A percentile compares a stretch with the other conserved stretches of the same genome.
These are phyloP conservation scores for Gopherus evgoodei DNA, from an alignment of 2,113 vertebrate species.

Conservation along the genomic window DNA sequence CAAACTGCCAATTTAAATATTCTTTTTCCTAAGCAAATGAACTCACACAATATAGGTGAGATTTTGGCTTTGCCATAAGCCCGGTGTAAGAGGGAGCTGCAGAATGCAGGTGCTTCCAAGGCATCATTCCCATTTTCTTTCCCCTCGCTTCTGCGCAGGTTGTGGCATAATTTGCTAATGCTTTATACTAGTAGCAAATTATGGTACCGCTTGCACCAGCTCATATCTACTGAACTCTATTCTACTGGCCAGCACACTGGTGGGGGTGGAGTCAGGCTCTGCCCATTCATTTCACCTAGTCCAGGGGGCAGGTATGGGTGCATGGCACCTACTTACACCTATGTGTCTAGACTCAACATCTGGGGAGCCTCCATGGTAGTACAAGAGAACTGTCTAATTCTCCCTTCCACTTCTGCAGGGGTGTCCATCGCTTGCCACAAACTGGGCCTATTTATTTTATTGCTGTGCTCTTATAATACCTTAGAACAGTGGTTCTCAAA, in stretches of 20 bases:
- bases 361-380: too few relatives aligned
- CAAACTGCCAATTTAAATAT: neutral
- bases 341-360: neutral
- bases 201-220: neutral
- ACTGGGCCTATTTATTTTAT: neutral
- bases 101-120: neutral
- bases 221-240: neutral
- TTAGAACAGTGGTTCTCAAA: too few relatives aligned
- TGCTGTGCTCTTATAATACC: accelerated
- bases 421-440: neutral
- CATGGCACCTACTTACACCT: neutral
- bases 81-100: neutral
- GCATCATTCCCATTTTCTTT: accelerated
- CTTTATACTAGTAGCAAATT: neutral
- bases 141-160: neutral
- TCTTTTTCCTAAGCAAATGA: neutral
- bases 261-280: neutral
- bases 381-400: neutral
- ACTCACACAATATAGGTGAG: neutral
- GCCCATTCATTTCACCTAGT: accelerated
- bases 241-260: neutral
- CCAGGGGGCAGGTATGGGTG: accelerated
- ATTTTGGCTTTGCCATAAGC: neutral
- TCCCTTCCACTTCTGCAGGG: neutral
- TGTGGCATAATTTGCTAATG: neutral